Evolutionary conservation across 1,140 invertebrate genomes (phyloP).

Genomic region (Drosophila saltans): DNA sequence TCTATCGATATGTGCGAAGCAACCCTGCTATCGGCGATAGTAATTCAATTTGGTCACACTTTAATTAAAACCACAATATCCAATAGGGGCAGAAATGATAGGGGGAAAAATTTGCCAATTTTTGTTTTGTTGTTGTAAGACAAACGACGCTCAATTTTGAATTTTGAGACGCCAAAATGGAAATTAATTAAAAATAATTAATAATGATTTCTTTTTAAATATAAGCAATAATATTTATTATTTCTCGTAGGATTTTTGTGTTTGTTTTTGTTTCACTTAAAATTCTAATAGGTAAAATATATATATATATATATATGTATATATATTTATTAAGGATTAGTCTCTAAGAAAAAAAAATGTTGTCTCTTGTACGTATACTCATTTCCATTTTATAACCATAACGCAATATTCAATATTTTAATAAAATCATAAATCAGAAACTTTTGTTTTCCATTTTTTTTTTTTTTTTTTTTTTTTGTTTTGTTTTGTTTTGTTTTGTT

Average conservation of each 20-base stretch:
- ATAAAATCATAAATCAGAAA: conserved; percentile 75
- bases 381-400: conserved; percentile 47
- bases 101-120: neutral
- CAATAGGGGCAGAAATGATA: neutral
- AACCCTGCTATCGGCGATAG: neutral
- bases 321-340: conserved; percentile 68
- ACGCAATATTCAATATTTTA: conserved; percentile 56
- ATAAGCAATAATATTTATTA: conserved; percentile 26
- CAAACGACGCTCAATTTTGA: neutral
- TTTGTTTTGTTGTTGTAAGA: neutral
- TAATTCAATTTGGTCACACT: neutral
- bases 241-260: conserved; percentile 39
- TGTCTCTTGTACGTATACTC: conserved; percentile 79
- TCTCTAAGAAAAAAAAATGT: conserved; percentile 74
- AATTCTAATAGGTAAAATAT: conserved; percentile 64
- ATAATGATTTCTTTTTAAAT: conserved; percentile 5
- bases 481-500: conserved; percentile 7
- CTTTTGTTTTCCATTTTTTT: conserved; percentile 31
- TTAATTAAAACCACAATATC: neutral
- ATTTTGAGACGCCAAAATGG: neutral
- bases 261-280: conserved; percentile 37
- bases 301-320: conserved; percentile 36
- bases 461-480: neutral
- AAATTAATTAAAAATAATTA: neutral
- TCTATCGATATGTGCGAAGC: neutral